These are phyloP conservation scores for Macrostomum lignano DNA, from an alignment of 1,140 invertebrate species.

Conservation along the genomic window DNA sequence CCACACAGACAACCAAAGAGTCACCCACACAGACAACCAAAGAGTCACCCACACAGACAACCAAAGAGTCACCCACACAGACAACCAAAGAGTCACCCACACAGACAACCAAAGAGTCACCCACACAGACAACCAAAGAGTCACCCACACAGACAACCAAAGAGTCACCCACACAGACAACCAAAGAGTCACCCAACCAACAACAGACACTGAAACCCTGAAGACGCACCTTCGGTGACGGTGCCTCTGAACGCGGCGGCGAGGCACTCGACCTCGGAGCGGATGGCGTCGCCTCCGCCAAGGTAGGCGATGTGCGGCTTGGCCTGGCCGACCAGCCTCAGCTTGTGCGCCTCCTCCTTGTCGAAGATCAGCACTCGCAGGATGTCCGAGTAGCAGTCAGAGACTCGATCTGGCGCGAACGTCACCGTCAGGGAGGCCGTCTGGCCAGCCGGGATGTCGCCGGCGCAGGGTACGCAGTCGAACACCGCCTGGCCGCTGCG, in stretches of 20 bases:
- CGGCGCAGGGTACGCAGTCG: conserved; percentile 21
- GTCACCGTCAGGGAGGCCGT: conserved; percentile 15
- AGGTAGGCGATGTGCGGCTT: conserved; percentile 18
- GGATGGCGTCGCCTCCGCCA: conserved; percentile 13
- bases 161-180: too few species aligned
- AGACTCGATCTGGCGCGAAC: conserved; percentile 25
- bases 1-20: too few species aligned
- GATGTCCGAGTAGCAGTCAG: conserved; percentile 21
- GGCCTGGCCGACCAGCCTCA: conserved; percentile 15
- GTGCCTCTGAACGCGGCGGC: conserved; percentile 10
- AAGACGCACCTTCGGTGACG: conserved; percentile 13
- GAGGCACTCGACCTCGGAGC: conserved; percentile 17
- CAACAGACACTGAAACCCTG: too few species aligned
- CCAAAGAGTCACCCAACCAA: too few species aligned
- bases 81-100: too few species aligned
- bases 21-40: too few species aligned
- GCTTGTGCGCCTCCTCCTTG: conserved; percentile 18
- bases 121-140: too few species aligned
- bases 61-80: too few species aligned
- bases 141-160: too few species aligned
- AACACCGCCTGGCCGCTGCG: conserved; percentile 22
- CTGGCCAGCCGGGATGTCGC: conserved; percentile 17
- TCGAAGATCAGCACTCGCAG: conserved; percentile 19
- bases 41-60: too few species aligned
- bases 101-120: too few species aligned